phyloP scores from a whole-genome alignment of 1,140 invertebrate genomes.

The Drosophila littoralis region DNA sequence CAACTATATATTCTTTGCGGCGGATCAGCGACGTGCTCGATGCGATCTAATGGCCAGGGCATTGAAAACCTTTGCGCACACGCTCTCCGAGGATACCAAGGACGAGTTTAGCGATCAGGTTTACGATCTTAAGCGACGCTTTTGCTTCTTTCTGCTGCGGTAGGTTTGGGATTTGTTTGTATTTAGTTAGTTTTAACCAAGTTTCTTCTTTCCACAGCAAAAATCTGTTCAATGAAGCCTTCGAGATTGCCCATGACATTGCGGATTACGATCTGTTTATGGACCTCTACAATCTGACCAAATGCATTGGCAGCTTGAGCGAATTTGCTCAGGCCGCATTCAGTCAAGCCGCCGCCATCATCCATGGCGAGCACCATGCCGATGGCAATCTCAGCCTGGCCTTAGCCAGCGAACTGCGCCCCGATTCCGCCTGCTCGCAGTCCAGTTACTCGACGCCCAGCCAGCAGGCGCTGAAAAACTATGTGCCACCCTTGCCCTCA shows the following conservation, averaged over 20 bases:
- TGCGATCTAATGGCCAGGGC: slow-evolving; percentile 89
- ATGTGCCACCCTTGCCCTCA: slow-evolving; percentile 81
- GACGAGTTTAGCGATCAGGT: slow-evolving; percentile 90
- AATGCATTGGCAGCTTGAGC: slow-evolving; percentile 87
- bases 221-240: slow-evolving; percentile 93
- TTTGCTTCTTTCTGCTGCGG: slow-evolving; percentile 92
- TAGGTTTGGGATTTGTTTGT: slow-evolving; percentile 60
- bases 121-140: slow-evolving; percentile 89
- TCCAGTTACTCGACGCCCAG: slow-evolving; percentile 86
- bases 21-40: slow-evolving; percentile 87
- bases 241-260: slow-evolving; percentile 93
- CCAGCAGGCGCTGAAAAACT: slow-evolving; percentile 81
- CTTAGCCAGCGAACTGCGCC: slow-evolving; percentile 84
- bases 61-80: slow-evolving; percentile 88
- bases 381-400: slow-evolving; percentile 86
- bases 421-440: slow-evolving; percentile 73
- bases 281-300: slow-evolving; percentile 93
- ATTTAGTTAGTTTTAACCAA: not conserved
- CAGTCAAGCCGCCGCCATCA: slow-evolving; percentile 89
- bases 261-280: slow-evolving; percentile 92
- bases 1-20: slow-evolving; percentile 86
- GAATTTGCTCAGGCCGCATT: slow-evolving; percentile 91
- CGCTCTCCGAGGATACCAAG: slow-evolving; percentile 88
- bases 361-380: slow-evolving; percentile 84
- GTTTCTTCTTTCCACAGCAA: slow-evolving; percentile 85